Evolutionary conservation across 2,797 vertebrate genomes (phyloP).

Genomic region (Pangasius macronema): DNA sequence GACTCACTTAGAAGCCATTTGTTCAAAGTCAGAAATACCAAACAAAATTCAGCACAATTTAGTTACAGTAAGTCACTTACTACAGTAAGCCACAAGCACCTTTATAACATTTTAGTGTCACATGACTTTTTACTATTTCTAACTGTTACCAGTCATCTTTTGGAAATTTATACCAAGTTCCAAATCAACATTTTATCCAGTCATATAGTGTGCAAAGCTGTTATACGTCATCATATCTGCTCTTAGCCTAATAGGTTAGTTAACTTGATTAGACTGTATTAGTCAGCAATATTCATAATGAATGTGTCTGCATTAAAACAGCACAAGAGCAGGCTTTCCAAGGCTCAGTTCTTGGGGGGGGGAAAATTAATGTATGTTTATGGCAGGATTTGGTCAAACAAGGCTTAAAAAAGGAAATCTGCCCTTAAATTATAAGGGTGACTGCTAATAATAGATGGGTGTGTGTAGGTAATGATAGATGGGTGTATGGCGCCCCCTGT

Average conservation of each 20-base stretch:
- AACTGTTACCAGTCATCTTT: background rate
- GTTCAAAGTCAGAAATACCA: background rate
- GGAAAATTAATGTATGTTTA: background rate
- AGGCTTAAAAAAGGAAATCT: background rate
- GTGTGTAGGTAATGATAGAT: background rate
- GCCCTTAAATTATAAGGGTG: background rate
- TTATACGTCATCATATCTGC: too few relatives aligned
- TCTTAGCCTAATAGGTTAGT: background rate
- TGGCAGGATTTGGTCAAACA: background rate
- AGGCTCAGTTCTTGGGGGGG: background rate
- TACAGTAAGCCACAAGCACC: too few relatives aligned
- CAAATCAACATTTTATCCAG: background rate
- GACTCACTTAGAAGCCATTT: constrained; percentile 12
- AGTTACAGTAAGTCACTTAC: background rate
- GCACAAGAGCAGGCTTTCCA: background rate
- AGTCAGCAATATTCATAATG: background rate
- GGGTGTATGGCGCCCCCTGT: constrained; percentile 29
- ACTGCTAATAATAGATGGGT: constrained; percentile 14
- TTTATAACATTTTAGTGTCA: background rate
- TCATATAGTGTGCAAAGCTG: background rate
- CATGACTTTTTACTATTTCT: background rate
- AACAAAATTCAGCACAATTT: background rate
- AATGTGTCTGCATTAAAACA: background rate
- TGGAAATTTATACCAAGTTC: background rate
- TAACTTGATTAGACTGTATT: background rate